Evolutionary conservation across 2,797 vertebrate species (phyloP).

Genomic region (Erpetoichthys calabaricus): DNA sequence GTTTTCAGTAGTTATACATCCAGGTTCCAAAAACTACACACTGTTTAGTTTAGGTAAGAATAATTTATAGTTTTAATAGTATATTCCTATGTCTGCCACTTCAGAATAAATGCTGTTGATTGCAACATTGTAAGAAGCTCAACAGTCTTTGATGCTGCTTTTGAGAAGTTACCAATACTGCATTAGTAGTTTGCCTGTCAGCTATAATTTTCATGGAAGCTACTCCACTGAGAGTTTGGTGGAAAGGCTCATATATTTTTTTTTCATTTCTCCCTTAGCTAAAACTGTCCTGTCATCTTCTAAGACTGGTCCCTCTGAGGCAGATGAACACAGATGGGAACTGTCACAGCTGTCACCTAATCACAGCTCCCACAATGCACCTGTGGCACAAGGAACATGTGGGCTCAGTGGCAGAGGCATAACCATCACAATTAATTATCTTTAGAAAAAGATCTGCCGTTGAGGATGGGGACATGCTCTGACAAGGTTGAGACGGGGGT

Average conservation of each 20-base stretch:
- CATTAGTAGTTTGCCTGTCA: slow-evolving; percentile 19
- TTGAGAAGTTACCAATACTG: slow-evolving; percentile 40
- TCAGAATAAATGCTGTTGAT: too few species aligned
- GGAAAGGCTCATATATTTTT: slow-evolving; percentile 14
- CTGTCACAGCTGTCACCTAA: slow-evolving; percentile 52
- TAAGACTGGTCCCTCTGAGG: slow-evolving; percentile 30
- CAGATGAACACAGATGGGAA: slow-evolving; percentile 52
- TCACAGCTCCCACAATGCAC: slow-evolving; percentile 55
- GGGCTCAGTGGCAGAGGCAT: slow-evolving; percentile 42
- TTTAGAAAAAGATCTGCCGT: slow-evolving; percentile 32
- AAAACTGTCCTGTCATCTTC: slow-evolving; percentile 34
- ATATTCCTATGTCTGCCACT: too few species aligned
- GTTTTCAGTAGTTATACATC: too few species aligned
- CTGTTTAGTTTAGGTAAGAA: too few species aligned
- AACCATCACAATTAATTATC: slow-evolving; percentile 55
- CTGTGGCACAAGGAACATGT: slow-evolving; percentile 61
- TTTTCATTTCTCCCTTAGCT: slow-evolving; percentile 17
- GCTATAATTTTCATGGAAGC: slow-evolving; percentile 29
- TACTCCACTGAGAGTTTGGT: slow-evolving; percentile 31
- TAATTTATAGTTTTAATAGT: too few species aligned
- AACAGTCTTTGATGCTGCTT: too few species aligned
- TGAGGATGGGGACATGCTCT: slow-evolving; percentile 16
- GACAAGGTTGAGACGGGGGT: slow-evolving; percentile 8
- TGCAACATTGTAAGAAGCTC: too few species aligned
- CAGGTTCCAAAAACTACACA: too few species aligned